Evolutionary conservation across 2,888 invertebrate species (phyloP), one percentile per base, ranked within the genome.

Genomic region (Heliconius ethilla): DNA sequence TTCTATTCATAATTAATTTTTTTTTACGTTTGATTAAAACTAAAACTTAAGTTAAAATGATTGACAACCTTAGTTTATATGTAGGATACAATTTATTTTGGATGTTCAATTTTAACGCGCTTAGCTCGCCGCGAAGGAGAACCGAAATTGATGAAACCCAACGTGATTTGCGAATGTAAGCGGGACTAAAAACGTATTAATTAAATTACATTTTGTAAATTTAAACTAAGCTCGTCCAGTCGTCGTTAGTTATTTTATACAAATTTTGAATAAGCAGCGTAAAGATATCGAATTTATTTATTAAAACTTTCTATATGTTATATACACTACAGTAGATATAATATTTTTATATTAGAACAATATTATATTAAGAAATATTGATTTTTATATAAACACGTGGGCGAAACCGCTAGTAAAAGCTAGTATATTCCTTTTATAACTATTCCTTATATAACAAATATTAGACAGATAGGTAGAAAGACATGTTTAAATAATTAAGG

Each of bases 91-190:
- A 72, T 72, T 72, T 72, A 72, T 72, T 59, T 72, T 72, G 33
- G 59, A 72, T 72, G 72, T 72, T 72, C 72, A 72, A 72, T 76
- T 76, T 74, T 76, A 65, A 70, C 76, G 72, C 55, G 76, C 72
- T 76, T 76, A 72, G 76, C 55, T 72, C 33, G 65, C 62, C 74
- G 13, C 74, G 40, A 40, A 63, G 27, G 25, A 74, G 63, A 33
- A 72, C 55, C 33, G n/a, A 72, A 72, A 72, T 72, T 72, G 72
- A 72, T 72, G 72, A 29, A n/a, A 59, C n/a, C 72, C 72, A 59
- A 33, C 33, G 55, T 72, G 59, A 72, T 59, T 59, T 59, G 72
- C 59, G 51, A 72, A 72, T 59, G 59, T 59, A 37, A 29, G 59
- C 72, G 59, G 25, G 37, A 72, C 55, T 59, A n/a, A 37, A 55